Percentiles rank a stretch among this genome's conserved stretches.
Evolutionary conservation across 2,113 vertebrate genomes (phyloP).

Genomic region (Loxodonta africana): DNA sequence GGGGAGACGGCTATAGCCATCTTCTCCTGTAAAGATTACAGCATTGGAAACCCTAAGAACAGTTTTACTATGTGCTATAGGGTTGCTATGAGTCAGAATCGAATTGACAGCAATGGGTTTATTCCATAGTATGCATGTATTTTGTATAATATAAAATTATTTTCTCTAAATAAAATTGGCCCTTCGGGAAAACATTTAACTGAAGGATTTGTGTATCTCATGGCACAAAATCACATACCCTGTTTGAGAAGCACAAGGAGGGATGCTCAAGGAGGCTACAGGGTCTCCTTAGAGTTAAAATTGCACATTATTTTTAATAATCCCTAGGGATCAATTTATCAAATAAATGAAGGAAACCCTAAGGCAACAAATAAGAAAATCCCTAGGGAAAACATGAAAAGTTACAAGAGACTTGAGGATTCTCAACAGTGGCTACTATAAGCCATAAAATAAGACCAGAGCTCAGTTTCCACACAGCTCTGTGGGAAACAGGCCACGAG

Average conservation of each 20-base stretch:
- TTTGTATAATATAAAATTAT: background rate
- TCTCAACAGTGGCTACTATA: background rate
- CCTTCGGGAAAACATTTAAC: conserved; percentile 4
- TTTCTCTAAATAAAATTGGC: conserved; percentile 1
- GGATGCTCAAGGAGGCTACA: background rate
- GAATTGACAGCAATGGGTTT: background rate
- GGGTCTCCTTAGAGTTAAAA: background rate
- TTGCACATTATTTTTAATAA: conserved; percentile 36
- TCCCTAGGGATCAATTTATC: conserved; percentile 29
- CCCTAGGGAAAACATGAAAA: background rate
- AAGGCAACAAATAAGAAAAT: background rate
- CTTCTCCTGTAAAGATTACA: background rate
- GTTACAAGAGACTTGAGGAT: conserved; percentile 2
- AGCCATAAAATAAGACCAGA: background rate
- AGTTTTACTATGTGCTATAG: background rate
- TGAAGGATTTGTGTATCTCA: background rate
- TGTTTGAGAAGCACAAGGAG: background rate
- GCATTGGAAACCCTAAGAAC: background rate
- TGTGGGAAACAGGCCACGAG: background rate
- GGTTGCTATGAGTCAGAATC: background rate
- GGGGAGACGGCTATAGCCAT: rapidly evolving
- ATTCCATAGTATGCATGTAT: background rate
- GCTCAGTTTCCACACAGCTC: background rate
- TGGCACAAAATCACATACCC: too few relatives aligned
- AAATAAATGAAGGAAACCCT: conserved; percentile 24